Base-by-base conservation (phyloP, 1,140 invertebrate genomes). In the Delia radicum region DNA sequence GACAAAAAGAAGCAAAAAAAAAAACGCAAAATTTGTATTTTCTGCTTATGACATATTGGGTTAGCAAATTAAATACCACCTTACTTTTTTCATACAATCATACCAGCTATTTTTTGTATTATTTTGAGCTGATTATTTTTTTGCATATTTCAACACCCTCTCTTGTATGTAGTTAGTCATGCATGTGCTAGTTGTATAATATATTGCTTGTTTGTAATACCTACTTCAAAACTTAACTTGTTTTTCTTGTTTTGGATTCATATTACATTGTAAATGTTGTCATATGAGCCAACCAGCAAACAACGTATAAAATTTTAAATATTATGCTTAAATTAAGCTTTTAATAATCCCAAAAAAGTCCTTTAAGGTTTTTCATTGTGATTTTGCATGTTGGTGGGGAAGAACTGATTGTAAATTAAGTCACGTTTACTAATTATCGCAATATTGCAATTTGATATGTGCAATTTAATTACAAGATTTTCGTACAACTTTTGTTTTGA, bases 361-460 rank as follows among this genome's bases (percentile, higher is more conserved):
- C 15, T 48, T 48, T 48, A n/a, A n/a, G 6, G 33, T 33, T 10
- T 33, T 33, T 33, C n/a, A 48, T n/a, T 18, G 46, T 48, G 46
- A 48, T 48, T 48, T 48, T 33, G 13, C 33, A 7, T 12, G 33
- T 33, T 33, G 24, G 24, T 21, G 61, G 6, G 7, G 26, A 2
- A 33, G 29, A 31, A 10, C n/a, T 24, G 29, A 21, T 21, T 69
- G 65, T 33, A 69, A 69, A 69, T 69, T 69, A 69, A 69, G 65
- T 69, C 65, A 69, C 65, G 65, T 69, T 69, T 69, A 69, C n/a
- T 69, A 69, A 69, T 69, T 69, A 69, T 69, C 65, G 65, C 65
- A 69, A 69, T 69, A 69, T 69, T 69, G 65, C 65, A 69, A 69
- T 69, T 69, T 69, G 65, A 69, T 69, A 69, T 69, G 65, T 69